Conservation (phyloP, 2,888 invertebrate genomes). For the Rhogogaster chlorosoma region DNA sequence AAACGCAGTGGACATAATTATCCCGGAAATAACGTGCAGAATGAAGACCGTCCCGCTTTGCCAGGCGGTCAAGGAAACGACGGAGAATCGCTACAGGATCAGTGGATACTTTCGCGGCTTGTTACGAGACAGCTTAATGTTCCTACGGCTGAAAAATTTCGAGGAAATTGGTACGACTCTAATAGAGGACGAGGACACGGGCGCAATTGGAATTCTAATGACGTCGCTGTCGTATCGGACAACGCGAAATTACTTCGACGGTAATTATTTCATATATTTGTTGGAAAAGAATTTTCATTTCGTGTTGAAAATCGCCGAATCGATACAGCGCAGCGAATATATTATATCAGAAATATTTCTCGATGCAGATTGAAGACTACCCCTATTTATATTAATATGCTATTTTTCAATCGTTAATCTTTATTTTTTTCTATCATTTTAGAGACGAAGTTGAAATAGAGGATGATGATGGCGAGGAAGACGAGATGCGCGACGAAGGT, state of each 20-base stretch:
- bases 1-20: slow-evolving; percentile 80
- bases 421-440: background rate
- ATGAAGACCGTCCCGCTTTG: slow-evolving; percentile 34
- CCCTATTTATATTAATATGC: background rate
- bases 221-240: slow-evolving; percentile 7
- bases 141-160: slow-evolving; percentile 57
- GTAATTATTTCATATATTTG: background rate
- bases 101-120: slow-evolving; percentile 64
- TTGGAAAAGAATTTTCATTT: background rate
- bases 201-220: slow-evolving; percentile 55
- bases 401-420: background rate
- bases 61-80: slow-evolving; percentile 31
- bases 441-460: slow-evolving; percentile 37
- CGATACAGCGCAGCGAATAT: background rate
- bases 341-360: background rate
- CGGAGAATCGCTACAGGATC: slow-evolving; percentile 56
- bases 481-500: slow-evolving; percentile 24
- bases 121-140: slow-evolving; percentile 59
- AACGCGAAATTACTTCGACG: slow-evolving; percentile 22
- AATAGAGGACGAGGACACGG: slow-evolving; percentile 55
- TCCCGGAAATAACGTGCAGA: slow-evolving; percentile 38
- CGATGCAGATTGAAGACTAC: background rate
- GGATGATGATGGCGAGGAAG: slow-evolving; percentile 35
- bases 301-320: background rate
- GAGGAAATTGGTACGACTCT: slow-evolving; percentile 54